Evolutionary conservation across 2,113 vertebrate species (phyloP), one percentile per base, ranked within the genome.

Genomic region (Campylomormyrus numenius): DNA sequence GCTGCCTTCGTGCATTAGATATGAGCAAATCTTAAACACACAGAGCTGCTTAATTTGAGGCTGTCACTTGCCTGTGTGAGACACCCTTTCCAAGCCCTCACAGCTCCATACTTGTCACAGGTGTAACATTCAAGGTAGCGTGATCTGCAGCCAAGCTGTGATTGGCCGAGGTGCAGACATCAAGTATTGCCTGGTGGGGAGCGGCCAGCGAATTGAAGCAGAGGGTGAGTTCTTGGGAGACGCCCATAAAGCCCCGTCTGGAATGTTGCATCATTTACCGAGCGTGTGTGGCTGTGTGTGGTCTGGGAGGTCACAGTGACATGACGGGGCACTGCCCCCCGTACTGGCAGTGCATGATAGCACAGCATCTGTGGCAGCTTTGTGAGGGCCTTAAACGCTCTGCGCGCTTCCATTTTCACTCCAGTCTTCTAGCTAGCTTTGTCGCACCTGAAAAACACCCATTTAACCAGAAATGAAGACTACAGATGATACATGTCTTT

Each of bases 181-280:
- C 92, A 98, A 97, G 91, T 97, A 99, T 93, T 99, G 98, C 92
- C 96, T 99, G 90, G 95, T 99, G 93, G 98, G 98, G 91, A 97
- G 95, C 0, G 95, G 96, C 85, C 98, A 98, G 92, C 94, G 90
- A 52, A 96, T 99, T 50, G 97, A 98, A 93, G 89, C 96, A 87
- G 98, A 97, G 94, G 96, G 98, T 99, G 95, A 98, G 95, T n/a
- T 35, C 56, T 53, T 9, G n/a, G 17, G 13, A 35, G 35, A 80
- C 74, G 0, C 50, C 48, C 50, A 31, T 56, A 5, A 56, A 52
- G 31, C 86, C 13, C 31, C 45, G 21, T 49, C 46, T 39, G 35
- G 24, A 62, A 62, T 24, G 53, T 50, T 15, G 35, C 35, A 42
- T 80, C 74, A 80, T 70, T 70, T 80, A 39, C 42, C 5, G 5